These are phyloP conservation scores for Trogon melanurus DNA, from an alignment of 2,113 vertebrate genomes.

Conservation along the genomic window DNA sequence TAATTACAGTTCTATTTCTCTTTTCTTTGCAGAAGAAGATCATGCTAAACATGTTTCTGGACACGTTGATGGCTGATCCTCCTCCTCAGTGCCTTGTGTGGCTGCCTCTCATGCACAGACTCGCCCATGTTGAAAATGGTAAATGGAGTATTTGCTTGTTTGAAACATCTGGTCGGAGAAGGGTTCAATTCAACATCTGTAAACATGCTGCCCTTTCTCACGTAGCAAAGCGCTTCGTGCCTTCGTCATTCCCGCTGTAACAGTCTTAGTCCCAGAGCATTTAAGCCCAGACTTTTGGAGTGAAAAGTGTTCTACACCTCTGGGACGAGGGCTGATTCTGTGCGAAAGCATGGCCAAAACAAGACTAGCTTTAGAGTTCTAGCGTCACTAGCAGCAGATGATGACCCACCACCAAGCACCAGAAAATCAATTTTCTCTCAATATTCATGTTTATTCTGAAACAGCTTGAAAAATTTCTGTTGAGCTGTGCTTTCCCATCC, in stretches of 20 bases:
- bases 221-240: accelerated
- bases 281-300: neutral
- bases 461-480: neutral
- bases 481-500: accelerated
- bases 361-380: neutral
- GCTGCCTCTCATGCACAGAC: conserved; percentile 97
- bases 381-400: accelerated
- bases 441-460: neutral
- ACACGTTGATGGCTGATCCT: conserved; percentile 94
- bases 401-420: neutral
- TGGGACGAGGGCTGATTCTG: neutral
- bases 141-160: neutral
- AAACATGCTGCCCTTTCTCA: accelerated
- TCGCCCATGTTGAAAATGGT: conserved; percentile 98
- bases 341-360: neutral
- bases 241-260: accelerated
- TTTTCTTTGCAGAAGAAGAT: conserved; percentile 90
- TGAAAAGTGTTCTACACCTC: accelerated
- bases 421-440: neutral
- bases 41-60: conserved; percentile 93
- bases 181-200: accelerated
- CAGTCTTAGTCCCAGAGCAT: neutral
- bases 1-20: neutral
- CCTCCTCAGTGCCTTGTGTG: conserved; percentile 99
- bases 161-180: neutral